Evolutionary conservation across 2,797 vertebrate species (phyloP), one percentile per base, ranked within the genome.

Genomic region (Xerus rutilus): DNA sequence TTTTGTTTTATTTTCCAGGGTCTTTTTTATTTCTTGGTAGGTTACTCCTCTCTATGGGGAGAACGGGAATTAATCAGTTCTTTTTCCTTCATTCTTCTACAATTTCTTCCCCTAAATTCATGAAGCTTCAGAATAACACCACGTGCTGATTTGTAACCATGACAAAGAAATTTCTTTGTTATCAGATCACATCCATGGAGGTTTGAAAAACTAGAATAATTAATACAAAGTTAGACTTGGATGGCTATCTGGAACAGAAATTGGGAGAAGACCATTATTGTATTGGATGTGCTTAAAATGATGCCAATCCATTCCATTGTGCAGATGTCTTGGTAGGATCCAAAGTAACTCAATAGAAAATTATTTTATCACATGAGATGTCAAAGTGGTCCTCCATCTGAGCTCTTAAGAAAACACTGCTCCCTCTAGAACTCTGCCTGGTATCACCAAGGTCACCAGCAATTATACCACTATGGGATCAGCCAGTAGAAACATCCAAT

Each of bases 71-170:
- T 59, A 49, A 79, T 13, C n/a, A 35, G 35, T 52, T 82, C 52
- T 73, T 73, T 49, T 20, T 86, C 94, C 32, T 78, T 64, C 39
- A n/a, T 91, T 93, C 54, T 74, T 14, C 25, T 94, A 62, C 11
- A 69, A 11, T 79, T 89, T 93, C 64, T 89, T 86, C 23, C 35
- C 54, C 62, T 35, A 81, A 81, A 78, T 89, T n/a, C 10, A 77
- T 79, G 5, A 83, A 70, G 18, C 45, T 83, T 92, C 73, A 79
- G 32, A 7, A 67, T 70, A 14, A 65, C 21, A 62, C 11, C 25
- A 64, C 15, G 82, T 64, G 18, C 43, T 86, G 69, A 52, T 77
- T 77, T 39, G n/a, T 9, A 87, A 4, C 32, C 59, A 45, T 39
- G 7, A 49, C 1, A 13, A 4, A n/a, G 35, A 25, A 32, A 92